A percentile compares a stretch with the other conserved stretches of the same genome.
phyloP scores from a whole-genome alignment of 2,888 invertebrate genomes.

The Tachina fera region DNA sequence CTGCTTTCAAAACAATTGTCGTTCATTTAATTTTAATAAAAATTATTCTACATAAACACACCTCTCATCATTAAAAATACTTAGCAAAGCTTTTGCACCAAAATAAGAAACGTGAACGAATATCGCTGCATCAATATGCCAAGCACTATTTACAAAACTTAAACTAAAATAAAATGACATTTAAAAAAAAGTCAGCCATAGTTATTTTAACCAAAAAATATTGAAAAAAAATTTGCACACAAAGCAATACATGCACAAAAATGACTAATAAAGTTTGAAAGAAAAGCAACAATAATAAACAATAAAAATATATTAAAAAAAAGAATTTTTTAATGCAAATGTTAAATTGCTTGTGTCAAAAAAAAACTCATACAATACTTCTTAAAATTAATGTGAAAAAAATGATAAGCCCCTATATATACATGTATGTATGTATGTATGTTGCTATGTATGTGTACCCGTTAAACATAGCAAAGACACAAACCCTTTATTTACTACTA shows the following conservation, averaged over 20 bases:
- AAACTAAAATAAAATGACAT: conserved; percentile 45
- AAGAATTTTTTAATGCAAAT: conserved; percentile 54
- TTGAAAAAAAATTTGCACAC: conserved; percentile 5
- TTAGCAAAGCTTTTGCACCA: not conserved
- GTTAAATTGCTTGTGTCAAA: not conserved
- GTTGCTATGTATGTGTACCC: no score
- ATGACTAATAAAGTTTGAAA: conserved; percentile 13
- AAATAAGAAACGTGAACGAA: conserved; percentile 22
- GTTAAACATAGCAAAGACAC: not conserved
- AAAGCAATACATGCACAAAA: conserved; percentile 31
- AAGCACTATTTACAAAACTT: conserved; percentile 40
- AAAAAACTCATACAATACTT: conserved; percentile 4
- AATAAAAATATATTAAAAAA: not conserved
- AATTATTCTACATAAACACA: not conserved
- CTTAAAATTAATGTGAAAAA: not conserved
- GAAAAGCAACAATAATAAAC: not conserved
- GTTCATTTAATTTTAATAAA: not conserved
- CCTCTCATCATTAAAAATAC: conserved; percentile 18
- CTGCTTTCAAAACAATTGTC: not conserved
- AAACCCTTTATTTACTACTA: not conserved
- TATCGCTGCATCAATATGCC: conserved; percentile 17
- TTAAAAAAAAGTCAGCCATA: conserved; percentile 31
- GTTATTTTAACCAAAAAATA: conserved; percentile 13
- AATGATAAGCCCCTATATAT: not conserved
- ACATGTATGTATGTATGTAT: not conserved